Conservation (phyloP, 1,140 invertebrate species). For the Papilio machaon region DNA sequence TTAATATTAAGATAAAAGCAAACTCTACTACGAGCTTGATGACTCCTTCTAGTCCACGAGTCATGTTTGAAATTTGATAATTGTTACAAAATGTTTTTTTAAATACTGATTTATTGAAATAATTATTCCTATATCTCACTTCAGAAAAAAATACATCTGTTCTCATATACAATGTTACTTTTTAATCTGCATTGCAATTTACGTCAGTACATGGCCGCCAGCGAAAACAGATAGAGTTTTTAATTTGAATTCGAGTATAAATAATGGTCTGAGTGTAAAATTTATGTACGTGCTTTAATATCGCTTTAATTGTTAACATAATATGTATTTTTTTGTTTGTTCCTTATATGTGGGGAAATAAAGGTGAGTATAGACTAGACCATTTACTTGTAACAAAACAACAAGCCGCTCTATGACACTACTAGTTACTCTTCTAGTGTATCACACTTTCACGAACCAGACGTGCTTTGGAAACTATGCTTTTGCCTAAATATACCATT, state of each 20-base stretch:
- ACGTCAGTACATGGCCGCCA: background rate
- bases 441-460: no score
- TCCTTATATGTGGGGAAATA: no score
- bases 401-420: no score
- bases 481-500: no score
- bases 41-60: background rate
- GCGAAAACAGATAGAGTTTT: conserved; percentile 9
- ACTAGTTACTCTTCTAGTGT: no score
- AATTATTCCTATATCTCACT: background rate
- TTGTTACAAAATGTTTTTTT: background rate
- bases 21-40: background rate
- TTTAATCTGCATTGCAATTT: conserved; percentile 2
- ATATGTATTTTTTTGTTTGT: background rate
- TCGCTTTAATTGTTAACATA: background rate
- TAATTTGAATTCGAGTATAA: conserved; percentile 9
- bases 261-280: background rate
- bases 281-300: background rate
- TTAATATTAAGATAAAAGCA: conserved; percentile 4
- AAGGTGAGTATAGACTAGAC: no score
- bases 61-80: background rate
- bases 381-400: no score
- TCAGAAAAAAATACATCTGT: background rate
- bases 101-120: no score
- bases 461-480: no score
- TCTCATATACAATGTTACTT: background rate